Conservation (phyloP, 2,797 vertebrate species). For the Poeciliopsis gracilis region DNA sequence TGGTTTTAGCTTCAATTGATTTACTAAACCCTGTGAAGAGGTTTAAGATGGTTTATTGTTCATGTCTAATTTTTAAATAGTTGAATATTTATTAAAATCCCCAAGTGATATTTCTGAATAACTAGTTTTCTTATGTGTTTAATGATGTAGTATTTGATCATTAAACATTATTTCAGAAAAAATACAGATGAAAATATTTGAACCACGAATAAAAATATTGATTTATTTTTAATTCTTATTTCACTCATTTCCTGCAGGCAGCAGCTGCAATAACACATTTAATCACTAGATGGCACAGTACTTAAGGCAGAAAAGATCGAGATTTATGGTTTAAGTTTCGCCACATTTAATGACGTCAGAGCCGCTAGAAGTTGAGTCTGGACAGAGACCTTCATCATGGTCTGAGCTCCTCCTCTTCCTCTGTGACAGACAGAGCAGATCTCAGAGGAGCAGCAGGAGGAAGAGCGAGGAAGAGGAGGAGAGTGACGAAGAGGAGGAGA, state of each 20-base stretch:
- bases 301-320: background rate
- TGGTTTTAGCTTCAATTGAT: background rate
- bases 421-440: slow-evolving; percentile 3
- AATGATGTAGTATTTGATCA: background rate
- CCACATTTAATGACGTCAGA: background rate
- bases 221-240: too few species aligned
- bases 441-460: background rate
- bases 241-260: background rate
- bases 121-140: background rate
- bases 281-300: background rate
- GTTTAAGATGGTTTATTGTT: too few species aligned
- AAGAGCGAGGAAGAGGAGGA: background rate
- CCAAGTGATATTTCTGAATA: too few species aligned
- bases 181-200: background rate
- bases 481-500: too few species aligned
- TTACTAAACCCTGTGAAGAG: background rate
- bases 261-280: background rate
- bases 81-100: too few species aligned
- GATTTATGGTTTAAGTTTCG: background rate
- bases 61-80: background rate
- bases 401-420: background rate
- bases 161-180: too few species aligned
- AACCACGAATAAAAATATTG: background rate
- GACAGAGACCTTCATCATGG: background rate
- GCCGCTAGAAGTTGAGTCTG: background rate